Conservation (phyloP, 2,888 invertebrate species). For the Gymnosoma rotundatum region DNA sequence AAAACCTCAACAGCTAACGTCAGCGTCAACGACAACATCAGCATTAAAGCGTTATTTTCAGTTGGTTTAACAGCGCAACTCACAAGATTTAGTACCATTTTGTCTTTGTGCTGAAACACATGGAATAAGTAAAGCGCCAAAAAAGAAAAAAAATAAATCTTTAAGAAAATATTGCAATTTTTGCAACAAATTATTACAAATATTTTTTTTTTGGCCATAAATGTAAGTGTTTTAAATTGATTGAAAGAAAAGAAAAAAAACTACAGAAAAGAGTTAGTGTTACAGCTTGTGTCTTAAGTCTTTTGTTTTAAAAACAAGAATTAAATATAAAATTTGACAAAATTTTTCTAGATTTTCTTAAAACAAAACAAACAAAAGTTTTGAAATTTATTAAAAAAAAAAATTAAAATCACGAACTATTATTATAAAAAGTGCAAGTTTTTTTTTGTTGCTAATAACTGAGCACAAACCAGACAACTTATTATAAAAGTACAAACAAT, state of each 20-base stretch:
- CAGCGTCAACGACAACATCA: constrained; percentile 61
- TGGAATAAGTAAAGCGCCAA: constrained; percentile 67
- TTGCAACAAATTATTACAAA: constrained; percentile 43
- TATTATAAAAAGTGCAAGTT: constrained; percentile 41
- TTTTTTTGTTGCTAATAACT: constrained; percentile 9
- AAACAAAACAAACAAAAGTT: not conserved
- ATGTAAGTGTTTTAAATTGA: constrained; percentile 33
- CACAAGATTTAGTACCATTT: constrained; percentile 77
- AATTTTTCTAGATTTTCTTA: not conserved
- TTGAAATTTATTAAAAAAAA: constrained; percentile 9
- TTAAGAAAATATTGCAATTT: constrained; percentile 9
- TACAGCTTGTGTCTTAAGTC: constrained; percentile 76
- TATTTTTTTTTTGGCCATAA: not conserved
- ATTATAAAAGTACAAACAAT: constrained; percentile 31
- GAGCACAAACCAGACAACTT: constrained; percentile 21
- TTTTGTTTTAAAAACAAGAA: constrained; percentile 72
- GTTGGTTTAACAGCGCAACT: constrained; percentile 60
- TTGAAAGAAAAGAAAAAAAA: constrained; percentile 21
- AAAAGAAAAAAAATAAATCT: constrained; percentile 5
- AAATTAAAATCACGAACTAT: constrained; percentile 28
- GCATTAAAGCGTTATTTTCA: constrained; percentile 45
- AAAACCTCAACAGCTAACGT: constrained; percentile 18
- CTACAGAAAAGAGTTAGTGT: not conserved
- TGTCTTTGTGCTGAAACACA: constrained; percentile 77
- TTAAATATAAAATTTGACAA: not conserved